These are phyloP conservation scores for Gastracanthus pulcherrimus DNA, from an alignment of 2,888 invertebrate genomes.

Conservation along the genomic window DNA sequence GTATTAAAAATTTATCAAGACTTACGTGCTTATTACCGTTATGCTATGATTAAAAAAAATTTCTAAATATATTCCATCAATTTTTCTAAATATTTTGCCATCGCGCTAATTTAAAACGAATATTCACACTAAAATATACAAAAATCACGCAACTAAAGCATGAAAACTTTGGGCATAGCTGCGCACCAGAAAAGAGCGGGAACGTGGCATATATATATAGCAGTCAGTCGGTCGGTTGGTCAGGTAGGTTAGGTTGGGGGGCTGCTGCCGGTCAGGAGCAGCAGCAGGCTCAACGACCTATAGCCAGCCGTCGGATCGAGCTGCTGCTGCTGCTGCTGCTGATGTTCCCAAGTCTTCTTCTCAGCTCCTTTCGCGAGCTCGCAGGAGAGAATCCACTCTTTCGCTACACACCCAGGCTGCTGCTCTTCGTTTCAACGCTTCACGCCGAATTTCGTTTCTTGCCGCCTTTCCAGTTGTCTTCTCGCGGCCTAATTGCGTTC, in stretches of 20 bases:
- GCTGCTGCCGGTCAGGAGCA: slow-evolving; percentile 45
- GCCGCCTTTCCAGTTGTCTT: slow-evolving; percentile 22
- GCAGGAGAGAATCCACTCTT: slow-evolving; percentile 22
- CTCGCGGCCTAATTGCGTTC: slow-evolving; percentile 65
- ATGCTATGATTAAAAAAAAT: not conserved
- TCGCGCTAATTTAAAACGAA: too few relatives aligned
- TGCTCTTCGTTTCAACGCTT: slow-evolving; percentile 64
- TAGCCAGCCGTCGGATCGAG: slow-evolving; percentile 65
- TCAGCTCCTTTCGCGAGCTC: not conserved
- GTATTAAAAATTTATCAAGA: too few relatives aligned
- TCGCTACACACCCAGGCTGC: slow-evolving; percentile 11
- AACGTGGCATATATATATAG: too few relatives aligned
- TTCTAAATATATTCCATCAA: too few relatives aligned
- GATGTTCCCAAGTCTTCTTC: not conserved
- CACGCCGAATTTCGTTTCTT: slow-evolving; percentile 68
- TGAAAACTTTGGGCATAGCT: not conserved
- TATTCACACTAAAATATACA: not conserved
- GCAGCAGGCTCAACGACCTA: slow-evolving; percentile 58
- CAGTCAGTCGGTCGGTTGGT: slow-evolving; percentile 18
- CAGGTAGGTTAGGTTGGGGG: slow-evolving; percentile 47
- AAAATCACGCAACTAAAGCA: not conserved
- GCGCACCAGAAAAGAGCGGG: slow-evolving; percentile 17
- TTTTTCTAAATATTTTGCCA: too few relatives aligned
- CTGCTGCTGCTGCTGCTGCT: too few relatives aligned
- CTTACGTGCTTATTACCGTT: too few relatives aligned